A percentile compares a stretch with the other conserved stretches of the same genome.
Evolutionary conservation across 2,888 invertebrate species (phyloP).

Genomic region (Tachina grossa): DNA sequence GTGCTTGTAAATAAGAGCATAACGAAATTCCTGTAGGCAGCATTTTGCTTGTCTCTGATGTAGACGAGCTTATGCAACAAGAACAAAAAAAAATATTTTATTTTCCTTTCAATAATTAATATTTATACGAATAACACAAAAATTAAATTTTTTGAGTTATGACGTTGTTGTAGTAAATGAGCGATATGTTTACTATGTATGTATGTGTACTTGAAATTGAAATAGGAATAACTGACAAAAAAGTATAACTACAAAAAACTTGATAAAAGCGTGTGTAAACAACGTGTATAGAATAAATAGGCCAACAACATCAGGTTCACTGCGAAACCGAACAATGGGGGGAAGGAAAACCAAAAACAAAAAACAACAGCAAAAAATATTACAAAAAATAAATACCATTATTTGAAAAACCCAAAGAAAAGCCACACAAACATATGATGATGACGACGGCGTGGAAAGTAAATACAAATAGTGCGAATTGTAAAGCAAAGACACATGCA

Average conservation of each 20-base stretch:
- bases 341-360: neutral
- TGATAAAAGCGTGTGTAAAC: constrained; percentile 55
- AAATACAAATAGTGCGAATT: constrained; percentile 18
- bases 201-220: neutral
- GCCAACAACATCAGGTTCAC: constrained; percentile 53
- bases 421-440: constrained; percentile 21
- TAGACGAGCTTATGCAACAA: too few species aligned
- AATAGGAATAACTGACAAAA: constrained; percentile 34
- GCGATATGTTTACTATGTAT: too few species aligned
- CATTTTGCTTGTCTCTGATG: too few species aligned
- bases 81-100: too few species aligned
- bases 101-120: too few species aligned
- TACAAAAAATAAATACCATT: neutral
- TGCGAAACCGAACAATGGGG: constrained; percentile 1
- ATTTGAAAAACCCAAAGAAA: constrained; percentile 4
- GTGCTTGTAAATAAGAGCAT: too few species aligned
- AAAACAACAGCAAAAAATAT: neutral
- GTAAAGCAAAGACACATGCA: neutral
- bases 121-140: too few species aligned
- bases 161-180: too few species aligned
- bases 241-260: constrained; percentile 24
- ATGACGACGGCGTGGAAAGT: neutral
- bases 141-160: too few species aligned
- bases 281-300: constrained; percentile 64
- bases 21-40: too few species aligned